Percentiles rank a stretch among this genome's conserved stretches.
Conservation (phyloP, 2,888 invertebrate species). For the Dioctria linearis region DNA sequence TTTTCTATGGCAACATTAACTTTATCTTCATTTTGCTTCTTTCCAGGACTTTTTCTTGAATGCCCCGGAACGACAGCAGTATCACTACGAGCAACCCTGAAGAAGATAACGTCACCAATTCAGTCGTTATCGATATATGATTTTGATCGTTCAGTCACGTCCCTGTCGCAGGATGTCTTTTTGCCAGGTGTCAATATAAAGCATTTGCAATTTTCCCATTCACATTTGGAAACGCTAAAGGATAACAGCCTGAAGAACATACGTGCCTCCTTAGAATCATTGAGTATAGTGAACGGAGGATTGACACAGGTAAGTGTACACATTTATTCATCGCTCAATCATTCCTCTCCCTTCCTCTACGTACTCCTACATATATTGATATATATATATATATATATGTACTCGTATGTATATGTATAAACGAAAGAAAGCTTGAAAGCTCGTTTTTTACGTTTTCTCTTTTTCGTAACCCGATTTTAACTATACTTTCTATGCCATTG, state of each 20-base stretch:
- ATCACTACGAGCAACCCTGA: constrained; percentile 81
- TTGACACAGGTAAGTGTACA: constrained; percentile 67
- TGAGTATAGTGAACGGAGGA: constrained; percentile 84
- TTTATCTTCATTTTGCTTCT: constrained; percentile 49
- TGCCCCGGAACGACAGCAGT: constrained; percentile 87
- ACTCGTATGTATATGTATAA: no score
- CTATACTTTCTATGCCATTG: no score
- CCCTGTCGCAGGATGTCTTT: constrained; percentile 83
- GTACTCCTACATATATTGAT: no score
- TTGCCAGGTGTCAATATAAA: constrained; percentile 79
- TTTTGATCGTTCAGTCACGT: constrained; percentile 85
- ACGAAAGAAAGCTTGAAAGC: no score
- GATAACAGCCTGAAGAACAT: constrained; percentile 82
- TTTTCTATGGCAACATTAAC: constrained; percentile 8
- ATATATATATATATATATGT: no score
- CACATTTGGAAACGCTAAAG: constrained; percentile 80
- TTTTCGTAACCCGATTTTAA: no score
- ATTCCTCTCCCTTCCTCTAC: neutral
- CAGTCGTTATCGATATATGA: constrained; percentile 92
- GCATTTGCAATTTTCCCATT: constrained; percentile 85
- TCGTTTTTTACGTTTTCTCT: no score
- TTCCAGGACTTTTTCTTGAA: constrained; percentile 85
- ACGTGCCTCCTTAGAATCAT: constrained; percentile 82
- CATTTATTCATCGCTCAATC: neutral
- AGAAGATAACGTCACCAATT: constrained; percentile 79